Base-by-base conservation (phyloP, 1,140 invertebrate species). In the Bombus waltoni region DNA sequence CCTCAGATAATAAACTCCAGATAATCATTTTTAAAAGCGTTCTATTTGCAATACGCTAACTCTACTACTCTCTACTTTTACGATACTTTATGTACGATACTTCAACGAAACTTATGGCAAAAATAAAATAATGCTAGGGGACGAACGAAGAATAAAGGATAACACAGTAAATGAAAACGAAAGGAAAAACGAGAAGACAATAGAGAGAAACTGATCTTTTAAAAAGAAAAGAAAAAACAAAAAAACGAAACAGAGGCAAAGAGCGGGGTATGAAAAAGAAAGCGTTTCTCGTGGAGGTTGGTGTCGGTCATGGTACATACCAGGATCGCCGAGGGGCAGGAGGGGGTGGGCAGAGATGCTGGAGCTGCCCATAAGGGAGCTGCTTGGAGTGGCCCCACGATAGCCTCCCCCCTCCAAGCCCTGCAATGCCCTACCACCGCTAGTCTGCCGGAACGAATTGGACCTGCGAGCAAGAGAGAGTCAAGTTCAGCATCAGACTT, bases 281-380 rank as follows among this genome's bases (percentile, higher is more conserved):
- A 90, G 86, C 88, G 87, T 84, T 90, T 84, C 62, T 81, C 84
- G 91, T 92, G 91, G 91, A 93, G 93, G 92, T 93, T 94, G 93
- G 93, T 95, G 91, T 95, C 93, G 94, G 93, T 93, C 91, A 88
- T 95, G 91, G 94, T 95, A 96, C 96, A 96, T 96, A 96, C 96
- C 96, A 95, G 96, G 96, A 94, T 97, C 96, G 93, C 95, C 96
- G 94, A 98, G 96, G 96, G 97, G 97, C 96, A 97, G 97, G 95
- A 97, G 96, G 96, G 97, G 97, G 96, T 97, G 97, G 95, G 97
- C 97, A 96, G 97, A 97, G 96, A 97, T 96, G 96, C 97, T 97
- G 96, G 96, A 96, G 96, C 96, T 96, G 96, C 97, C 96, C 94
- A 96, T 95, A 95, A 96, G 96, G 93, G 96, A 96, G 92, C 96